A percentile compares a stretch with the other conserved stretches of the same genome.
Conservation (phyloP, 2,797 vertebrate genomes). For the Mus minutoides region DNA sequence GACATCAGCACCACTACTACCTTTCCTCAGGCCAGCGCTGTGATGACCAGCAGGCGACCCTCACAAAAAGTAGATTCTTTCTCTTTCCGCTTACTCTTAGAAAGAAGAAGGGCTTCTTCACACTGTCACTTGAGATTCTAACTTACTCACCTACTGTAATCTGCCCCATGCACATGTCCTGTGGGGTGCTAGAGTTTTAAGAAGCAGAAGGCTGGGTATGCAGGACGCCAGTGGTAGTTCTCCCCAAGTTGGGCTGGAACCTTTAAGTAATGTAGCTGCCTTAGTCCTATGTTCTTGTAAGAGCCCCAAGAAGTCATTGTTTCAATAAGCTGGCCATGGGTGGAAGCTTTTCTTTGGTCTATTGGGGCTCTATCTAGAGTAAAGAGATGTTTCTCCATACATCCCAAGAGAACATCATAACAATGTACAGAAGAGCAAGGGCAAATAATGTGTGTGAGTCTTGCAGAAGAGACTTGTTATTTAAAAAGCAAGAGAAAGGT, state of each 20-base stretch:
- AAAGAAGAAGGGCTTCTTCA: background rate
- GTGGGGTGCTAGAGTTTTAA: background rate
- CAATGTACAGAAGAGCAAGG: background rate
- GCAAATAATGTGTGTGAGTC: constrained; percentile 23
- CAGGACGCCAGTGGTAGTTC: background rate
- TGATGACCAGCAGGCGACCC: too few species aligned
- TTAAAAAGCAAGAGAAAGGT: background rate
- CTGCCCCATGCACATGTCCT: background rate
- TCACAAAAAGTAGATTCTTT: background rate
- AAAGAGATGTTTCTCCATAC: background rate
- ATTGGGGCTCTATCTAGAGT: background rate
- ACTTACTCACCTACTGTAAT: background rate
- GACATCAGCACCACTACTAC: background rate
- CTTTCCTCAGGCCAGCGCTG: background rate
- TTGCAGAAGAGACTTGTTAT: background rate
- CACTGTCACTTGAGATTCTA: background rate
- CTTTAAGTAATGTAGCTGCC: background rate
- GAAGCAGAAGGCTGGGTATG: background rate
- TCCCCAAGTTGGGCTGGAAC: background rate
- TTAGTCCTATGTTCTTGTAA: background rate
- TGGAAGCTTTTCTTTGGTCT: background rate
- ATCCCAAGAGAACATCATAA: background rate
- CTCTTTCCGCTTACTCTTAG: background rate
- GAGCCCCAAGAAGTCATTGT: background rate
- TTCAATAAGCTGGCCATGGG: background rate